Base-by-base conservation (phyloP, 2,797 vertebrate genomes). In the Dicrostonyx torquatus region DNA sequence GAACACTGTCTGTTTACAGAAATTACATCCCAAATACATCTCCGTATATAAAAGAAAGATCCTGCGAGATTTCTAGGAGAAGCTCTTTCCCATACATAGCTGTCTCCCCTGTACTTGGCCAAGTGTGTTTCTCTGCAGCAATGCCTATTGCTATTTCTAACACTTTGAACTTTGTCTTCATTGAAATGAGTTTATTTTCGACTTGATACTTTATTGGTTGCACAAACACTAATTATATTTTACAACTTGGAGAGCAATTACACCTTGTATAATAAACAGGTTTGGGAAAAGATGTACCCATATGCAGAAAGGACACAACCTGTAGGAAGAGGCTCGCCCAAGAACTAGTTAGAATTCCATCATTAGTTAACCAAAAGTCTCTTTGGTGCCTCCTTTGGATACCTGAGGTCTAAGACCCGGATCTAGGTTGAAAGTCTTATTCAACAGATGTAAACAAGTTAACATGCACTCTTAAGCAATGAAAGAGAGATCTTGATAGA, bases 141-240 rank as follows among this genome's bases (percentile, higher is more conserved):
- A 18, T 75, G 68, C 26, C n/a, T 60, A 37, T 43, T 34, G 43
- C 8, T 75, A 84, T 91, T 93, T 79, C 31, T 13, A 87, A 78
- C 6, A 55, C 48, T 94, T 93, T 76, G 34, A 53, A 76, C 34
- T 87, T 75, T 50, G 20, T 73, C 95, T 89, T 76, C 53, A 77
- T 62, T 68, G 75, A 72, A 90, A 43, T 68, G 62, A 87, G 55
- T 87, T 91, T 50, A 82, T 82, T 94, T 55, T 84, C 80, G 73
- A 85, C 58, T 40, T 95, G 48, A 8, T 17, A 53, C 90, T 76
- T 87, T 91, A 87, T 68, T 87, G 48, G 53, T 76, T 90, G n/a
- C 34, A 55, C 95, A 93, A 60, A 93, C 90, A 83, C n/a, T 89
- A 87, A 89, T 93, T 91, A 80, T n/a, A 68, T 91, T 80, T 87